Evolutionary conservation across 2,797 vertebrate species (phyloP).

Genomic region (Oryzias sinensis): DNA sequence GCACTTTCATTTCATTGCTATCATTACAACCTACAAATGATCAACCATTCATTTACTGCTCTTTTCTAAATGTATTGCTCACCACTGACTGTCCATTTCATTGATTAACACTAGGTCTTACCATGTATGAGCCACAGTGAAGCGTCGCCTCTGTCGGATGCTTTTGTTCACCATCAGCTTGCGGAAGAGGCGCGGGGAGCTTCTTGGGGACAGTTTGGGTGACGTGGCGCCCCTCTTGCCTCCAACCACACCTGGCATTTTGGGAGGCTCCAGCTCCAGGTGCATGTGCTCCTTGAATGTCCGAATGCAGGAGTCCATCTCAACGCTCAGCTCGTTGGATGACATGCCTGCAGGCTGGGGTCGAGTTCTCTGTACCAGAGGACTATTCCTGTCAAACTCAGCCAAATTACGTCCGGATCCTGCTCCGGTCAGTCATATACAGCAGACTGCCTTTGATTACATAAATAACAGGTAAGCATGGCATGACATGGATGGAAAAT

Average conservation of each 20-base stretch:
- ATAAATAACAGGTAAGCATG: slow-evolving; percentile 25
- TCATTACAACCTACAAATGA: neutral
- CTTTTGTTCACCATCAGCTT: slow-evolving; percentile 98
- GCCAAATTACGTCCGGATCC: slow-evolving; percentile 18
- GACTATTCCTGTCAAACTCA: slow-evolving; percentile 21
- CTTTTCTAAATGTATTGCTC: neutral
- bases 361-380: slow-evolving; percentile 1
- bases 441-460: slow-evolving; percentile 11
- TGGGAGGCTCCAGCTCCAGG: slow-evolving; percentile 93
- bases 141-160: slow-evolving; percentile 93
- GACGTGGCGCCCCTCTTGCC: slow-evolving; percentile 88
- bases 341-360: slow-evolving; percentile 79
- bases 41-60: slow-evolving; percentile 54
- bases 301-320: slow-evolving; percentile 90
- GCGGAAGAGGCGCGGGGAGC: slow-evolving; percentile 94
- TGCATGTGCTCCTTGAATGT: slow-evolving; percentile 99
- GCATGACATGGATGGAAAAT: slow-evolving; percentile 22
- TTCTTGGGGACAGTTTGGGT: slow-evolving; percentile 94
- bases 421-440: slow-evolving; percentile 37
- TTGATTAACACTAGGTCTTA: slow-evolving; percentile 80
- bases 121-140: slow-evolving; percentile 98
- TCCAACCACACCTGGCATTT: slow-evolving; percentile 75
- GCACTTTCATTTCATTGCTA: slow-evolving; percentile 13
- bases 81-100: neutral
- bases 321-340: slow-evolving; percentile 83